These are phyloP conservation scores for Gymnocypris eckloni DNA, from an alignment of 2,797 vertebrate genomes.

Conservation along the genomic window DNA sequence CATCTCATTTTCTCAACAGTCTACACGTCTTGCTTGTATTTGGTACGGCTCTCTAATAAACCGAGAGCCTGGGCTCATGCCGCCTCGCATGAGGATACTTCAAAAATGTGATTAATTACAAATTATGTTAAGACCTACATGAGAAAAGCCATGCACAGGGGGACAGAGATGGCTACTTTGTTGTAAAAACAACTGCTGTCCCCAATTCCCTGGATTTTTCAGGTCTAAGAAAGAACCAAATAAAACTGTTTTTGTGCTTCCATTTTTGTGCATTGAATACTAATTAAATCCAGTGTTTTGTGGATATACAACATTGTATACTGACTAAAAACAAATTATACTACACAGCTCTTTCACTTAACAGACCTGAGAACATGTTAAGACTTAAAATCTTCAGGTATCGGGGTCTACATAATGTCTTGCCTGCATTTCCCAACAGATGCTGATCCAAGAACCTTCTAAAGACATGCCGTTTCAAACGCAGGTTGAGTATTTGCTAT, in stretches of 20 bases:
- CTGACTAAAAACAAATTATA: neutral
- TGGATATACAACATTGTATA: conserved; percentile 13
- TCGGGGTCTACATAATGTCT: neutral
- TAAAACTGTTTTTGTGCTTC: conserved; percentile 42
- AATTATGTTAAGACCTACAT: neutral
- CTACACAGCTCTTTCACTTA: neutral
- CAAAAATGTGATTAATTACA: neutral
- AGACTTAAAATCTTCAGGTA: conserved; percentile 17
- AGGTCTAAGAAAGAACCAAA: neutral
- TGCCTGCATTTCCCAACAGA: neutral
- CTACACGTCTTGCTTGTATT: conserved; percentile 30
- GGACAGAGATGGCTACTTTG: neutral
- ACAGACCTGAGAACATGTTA: conserved; percentile 53
- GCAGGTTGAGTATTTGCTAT: neutral
- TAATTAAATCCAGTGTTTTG: conserved; percentile 32
- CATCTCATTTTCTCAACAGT: conserved; percentile 42
- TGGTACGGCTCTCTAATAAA: conserved; percentile 34
- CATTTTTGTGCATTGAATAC: conserved; percentile 43
- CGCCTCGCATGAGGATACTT: conserved; percentile 9
- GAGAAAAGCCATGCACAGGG: neutral
- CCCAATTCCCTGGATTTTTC: neutral
- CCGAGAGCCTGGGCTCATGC: conserved; percentile 30
- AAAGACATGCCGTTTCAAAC: conserved; percentile 16
- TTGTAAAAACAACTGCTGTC: neutral
- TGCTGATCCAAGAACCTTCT: neutral